A percentile compares a stretch with the other conserved stretches of the same genome.
Evolutionary conservation across 2,797 vertebrate genomes (phyloP).

Genomic region (Typhlichthys subterraneus): DNA sequence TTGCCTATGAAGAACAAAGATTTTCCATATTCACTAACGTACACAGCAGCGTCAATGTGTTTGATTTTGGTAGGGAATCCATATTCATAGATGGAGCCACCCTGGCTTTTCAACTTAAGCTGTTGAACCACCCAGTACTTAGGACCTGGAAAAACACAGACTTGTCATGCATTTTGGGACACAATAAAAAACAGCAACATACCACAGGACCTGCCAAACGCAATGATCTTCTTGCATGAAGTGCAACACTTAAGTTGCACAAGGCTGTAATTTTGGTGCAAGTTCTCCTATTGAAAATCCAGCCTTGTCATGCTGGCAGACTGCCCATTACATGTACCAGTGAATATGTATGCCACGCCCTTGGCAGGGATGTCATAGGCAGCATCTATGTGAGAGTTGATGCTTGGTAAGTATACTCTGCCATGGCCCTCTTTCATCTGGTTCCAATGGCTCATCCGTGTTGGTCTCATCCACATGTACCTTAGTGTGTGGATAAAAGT

Average conservation of each 20-base stretch:
- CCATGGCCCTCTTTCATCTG: conserved; percentile 52
- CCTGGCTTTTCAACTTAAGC: conserved; percentile 58
- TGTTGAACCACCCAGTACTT: conserved; percentile 73
- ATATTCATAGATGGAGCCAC: conserved; percentile 67
- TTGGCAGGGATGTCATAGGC: conserved; percentile 67
- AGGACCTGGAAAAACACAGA: conserved; percentile 66
- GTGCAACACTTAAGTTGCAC: conserved; percentile 52
- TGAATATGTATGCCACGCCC: conserved; percentile 66
- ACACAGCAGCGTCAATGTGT: conserved; percentile 64
- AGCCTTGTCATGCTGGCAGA: conserved; percentile 57
- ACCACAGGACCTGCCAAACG: conserved; percentile 48
- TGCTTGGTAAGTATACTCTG: conserved; percentile 51
- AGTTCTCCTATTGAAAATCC: conserved; percentile 42
- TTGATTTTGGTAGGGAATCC: conserved; percentile 60
- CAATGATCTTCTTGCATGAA: conserved; percentile 44
- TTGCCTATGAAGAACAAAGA: conserved; percentile 66
- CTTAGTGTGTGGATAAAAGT: conserved; percentile 20
- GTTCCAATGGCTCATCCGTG: conserved; percentile 50
- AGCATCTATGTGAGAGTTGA: conserved; percentile 59
- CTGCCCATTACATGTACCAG: conserved; percentile 58
- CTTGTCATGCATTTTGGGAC: conserved; percentile 49
- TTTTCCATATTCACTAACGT: conserved; percentile 60
- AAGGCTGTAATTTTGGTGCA: conserved; percentile 63
- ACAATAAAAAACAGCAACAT: conserved; percentile 46
- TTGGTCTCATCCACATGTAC: conserved; percentile 67